phyloP scores from a whole-genome alignment of 1,140 invertebrate genomes.

The Leptinotarsa undecemlineata region DNA sequence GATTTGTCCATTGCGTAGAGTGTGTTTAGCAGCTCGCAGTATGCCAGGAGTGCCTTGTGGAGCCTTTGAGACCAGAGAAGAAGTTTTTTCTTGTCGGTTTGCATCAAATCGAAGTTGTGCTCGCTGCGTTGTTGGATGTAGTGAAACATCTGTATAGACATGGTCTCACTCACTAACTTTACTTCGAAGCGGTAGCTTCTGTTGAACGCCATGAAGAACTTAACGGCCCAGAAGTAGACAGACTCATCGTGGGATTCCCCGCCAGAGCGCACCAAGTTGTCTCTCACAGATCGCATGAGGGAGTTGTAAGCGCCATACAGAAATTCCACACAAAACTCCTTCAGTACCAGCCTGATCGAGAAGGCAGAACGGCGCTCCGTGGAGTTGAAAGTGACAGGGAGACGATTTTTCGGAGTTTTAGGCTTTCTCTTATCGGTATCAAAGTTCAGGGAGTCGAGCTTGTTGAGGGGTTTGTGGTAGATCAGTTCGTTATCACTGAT shows the following conservation, averaged over 20 bases:
- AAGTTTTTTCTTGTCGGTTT: conserved; percentile 83
- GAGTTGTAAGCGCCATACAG: conserved; percentile 89
- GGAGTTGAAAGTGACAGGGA: conserved; percentile 62
- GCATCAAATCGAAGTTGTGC: conserved; percentile 85
- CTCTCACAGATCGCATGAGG: conserved; percentile 82
- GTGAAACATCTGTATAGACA: conserved; percentile 88
- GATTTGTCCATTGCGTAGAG: conserved; percentile 80
- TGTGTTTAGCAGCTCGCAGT: conserved; percentile 74
- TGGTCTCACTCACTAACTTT: conserved; percentile 87
- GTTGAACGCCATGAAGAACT: conserved; percentile 98
- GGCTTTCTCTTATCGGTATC: conserved; percentile 72
- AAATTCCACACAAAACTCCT: conserved; percentile 94
- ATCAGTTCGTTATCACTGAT: conserved; percentile 90
- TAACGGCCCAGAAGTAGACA: conserved; percentile 91
- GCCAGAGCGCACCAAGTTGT: conserved; percentile 65
- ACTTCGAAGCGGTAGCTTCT: conserved; percentile 81
- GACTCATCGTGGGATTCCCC: conserved; percentile 79
- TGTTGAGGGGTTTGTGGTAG: conserved; percentile 80
- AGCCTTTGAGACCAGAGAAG: conserved; percentile 80
- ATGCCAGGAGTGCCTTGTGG: conserved; percentile 73
- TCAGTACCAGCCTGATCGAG: conserved; percentile 82
- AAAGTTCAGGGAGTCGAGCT: conserved; percentile 76
- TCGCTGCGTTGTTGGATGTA: conserved; percentile 92
- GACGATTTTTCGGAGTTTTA: conserved; percentile 69
- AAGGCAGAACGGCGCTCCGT: conserved; percentile 74